Evolutionary conservation across 2,113 vertebrate genomes (phyloP).

Genomic region (Cheilinus undulatus): DNA sequence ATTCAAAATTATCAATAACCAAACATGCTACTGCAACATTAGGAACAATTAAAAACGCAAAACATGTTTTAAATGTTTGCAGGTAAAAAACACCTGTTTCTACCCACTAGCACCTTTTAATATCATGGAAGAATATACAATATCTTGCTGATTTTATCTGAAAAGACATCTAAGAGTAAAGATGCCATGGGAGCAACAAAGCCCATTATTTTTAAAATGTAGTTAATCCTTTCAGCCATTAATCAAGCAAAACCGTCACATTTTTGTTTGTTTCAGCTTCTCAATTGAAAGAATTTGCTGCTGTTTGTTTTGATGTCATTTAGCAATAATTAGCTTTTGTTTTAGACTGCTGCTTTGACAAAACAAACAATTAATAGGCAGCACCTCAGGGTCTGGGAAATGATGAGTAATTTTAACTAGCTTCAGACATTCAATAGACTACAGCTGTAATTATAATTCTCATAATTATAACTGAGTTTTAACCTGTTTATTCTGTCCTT

Average conservation of each 20-base stretch:
- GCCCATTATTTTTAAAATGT: not conserved
- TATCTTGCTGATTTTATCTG: too few relatives aligned
- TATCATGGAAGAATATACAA: too few relatives aligned
- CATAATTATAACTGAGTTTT: not conserved
- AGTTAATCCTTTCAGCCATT: not conserved
- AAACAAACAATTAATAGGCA: slow-evolving; percentile 13
- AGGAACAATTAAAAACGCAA: too few relatives aligned
- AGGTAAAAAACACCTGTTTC: too few relatives aligned
- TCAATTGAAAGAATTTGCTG: not conserved
- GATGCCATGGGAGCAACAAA: not conserved
- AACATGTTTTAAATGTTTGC: too few relatives aligned
- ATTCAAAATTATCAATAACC: too few relatives aligned
- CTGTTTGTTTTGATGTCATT: not conserved
- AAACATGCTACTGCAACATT: too few relatives aligned
- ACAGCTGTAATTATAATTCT: slow-evolving; percentile 4
- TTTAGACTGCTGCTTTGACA: not conserved
- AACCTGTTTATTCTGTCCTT: not conserved
- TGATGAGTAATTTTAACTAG: not conserved
- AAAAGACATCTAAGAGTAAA: not conserved
- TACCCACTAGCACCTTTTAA: too few relatives aligned
- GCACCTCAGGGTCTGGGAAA: not conserved
- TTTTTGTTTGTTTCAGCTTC: not conserved
- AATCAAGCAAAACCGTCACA: not conserved
- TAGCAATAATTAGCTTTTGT: not conserved
- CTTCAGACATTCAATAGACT: slow-evolving; percentile 7